Base-by-base conservation (phyloP, 2,888 invertebrate genomes). In the Microctonus aethiopoides region DNA sequence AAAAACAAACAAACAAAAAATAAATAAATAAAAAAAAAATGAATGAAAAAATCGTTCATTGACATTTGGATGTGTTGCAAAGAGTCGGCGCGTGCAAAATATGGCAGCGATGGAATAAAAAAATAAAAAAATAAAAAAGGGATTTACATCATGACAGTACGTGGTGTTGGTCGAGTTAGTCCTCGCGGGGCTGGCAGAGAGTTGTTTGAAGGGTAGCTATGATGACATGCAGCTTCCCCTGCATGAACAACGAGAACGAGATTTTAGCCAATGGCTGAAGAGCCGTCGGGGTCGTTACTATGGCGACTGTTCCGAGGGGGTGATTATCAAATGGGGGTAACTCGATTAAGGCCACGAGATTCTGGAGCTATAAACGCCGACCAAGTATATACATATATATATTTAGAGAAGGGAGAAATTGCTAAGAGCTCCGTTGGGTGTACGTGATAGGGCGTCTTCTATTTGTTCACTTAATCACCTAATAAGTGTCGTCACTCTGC, bases 251-350 rank as follows among this genome's bases (percentile, higher is more conserved):
- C 69, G 65, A 9, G 32, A 26, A 16, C 32, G 29, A 75, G 39
- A 63, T 51, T 56, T 39, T 67, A 64, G 65, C 74, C 75, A 74
- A 75, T 74, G 56, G 74, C 66, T 63, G 66, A 32, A 52, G 65
- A 46, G 46, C 26, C 32, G 22, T 60, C 11, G 63, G 71, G 70
- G 46, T 71, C 54, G 83, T 83, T 71, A 75, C 82, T 81, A 83
- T 84, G 81, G 82, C 81, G 79, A 86, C 84, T 75, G 74, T 79
- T 78, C 75, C 77, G 74, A 77, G 80, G 81, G 54, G 84, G 79
- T 79, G 84, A 85, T 85, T 85, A 85, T 79, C 80, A 83, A 85
- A 85, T 85, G 83, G 85, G 81, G 80, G 81, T 83, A 83, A 83
- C 84, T 84, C 85, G 84, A 83, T 85, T 84, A 84, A 81, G 80